These are phyloP conservation scores for Corythornis cristatus DNA, from an alignment of 2,113 vertebrate species.

Conservation along the genomic window DNA sequence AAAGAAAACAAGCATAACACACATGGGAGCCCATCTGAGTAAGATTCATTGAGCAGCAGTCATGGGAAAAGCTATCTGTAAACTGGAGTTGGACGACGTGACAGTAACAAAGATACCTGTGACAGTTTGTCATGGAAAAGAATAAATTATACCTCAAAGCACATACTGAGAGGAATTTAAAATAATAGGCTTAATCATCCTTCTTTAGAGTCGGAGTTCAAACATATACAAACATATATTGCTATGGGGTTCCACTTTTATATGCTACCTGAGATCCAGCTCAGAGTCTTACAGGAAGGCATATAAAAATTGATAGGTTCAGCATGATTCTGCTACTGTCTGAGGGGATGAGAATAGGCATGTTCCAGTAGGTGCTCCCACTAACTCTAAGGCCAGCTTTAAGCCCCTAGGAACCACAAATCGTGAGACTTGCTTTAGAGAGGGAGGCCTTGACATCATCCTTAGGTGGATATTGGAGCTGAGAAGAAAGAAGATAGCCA, in stretches of 20 bases:
- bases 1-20: conserved; percentile 3
- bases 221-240: background rate
- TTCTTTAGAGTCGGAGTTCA: background rate
- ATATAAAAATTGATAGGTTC: background rate
- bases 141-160: background rate
- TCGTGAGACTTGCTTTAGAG: background rate
- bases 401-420: background rate
- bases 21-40: background rate
- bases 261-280: background rate
- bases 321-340: background rate
- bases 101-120: background rate
- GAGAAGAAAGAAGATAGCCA: background rate
- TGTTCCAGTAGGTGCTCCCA: background rate
- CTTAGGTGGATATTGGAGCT: background rate
- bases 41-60: background rate
- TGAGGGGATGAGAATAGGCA: background rate
- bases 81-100: background rate
- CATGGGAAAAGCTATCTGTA: background rate
- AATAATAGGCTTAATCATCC: background rate
- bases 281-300: background rate
- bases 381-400: background rate
- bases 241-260: background rate
- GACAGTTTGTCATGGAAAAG: background rate
- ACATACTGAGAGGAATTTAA: background rate
- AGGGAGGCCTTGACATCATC: background rate